A percentile compares a stretch with the other conserved stretches of the same genome.
Evolutionary conservation across 2,888 invertebrate genomes (phyloP).

Genomic region (Prosopocoilus inquinatus): DNA sequence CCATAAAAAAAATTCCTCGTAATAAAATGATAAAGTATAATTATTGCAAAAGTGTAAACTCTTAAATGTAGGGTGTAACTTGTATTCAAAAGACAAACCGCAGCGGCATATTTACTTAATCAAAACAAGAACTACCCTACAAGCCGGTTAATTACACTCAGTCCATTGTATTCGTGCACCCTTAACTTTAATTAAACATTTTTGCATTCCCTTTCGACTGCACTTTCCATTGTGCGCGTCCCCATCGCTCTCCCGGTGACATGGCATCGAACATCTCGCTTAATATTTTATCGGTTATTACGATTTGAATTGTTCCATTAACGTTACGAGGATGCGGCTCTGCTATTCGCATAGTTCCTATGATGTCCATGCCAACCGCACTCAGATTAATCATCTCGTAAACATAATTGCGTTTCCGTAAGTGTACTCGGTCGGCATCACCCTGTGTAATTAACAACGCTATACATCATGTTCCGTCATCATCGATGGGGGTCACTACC

Average conservation of each 20-base stretch:
- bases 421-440: slow-evolving; percentile 40
- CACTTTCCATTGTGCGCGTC: slow-evolving; percentile 1
- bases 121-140: slow-evolving; percentile 1
- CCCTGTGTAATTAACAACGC: slow-evolving; percentile 44
- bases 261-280: slow-evolving; percentile 16
- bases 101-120: slow-evolving; percentile 2
- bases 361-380: slow-evolving; percentile 36
- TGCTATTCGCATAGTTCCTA: slow-evolving; percentile 16
- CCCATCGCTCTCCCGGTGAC: neutral
- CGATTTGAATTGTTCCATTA: slow-evolving; percentile 34
- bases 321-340: slow-evolving; percentile 21
- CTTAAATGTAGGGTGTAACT: neutral
- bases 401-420: slow-evolving; percentile 47
- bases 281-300: slow-evolving; percentile 36
- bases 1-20: too few species aligned
- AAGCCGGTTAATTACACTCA: neutral
- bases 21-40: too few species aligned
- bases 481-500: slow-evolving; percentile 1
- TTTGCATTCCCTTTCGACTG: slow-evolving; percentile 3
- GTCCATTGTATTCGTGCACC: slow-evolving; percentile 1
- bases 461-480: slow-evolving; percentile 41
- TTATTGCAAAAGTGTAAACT: neutral
- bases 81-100: neutral
- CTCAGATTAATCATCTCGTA: slow-evolving; percentile 44
- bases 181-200: slow-evolving; percentile 25